phyloP scores from a whole-genome alignment of 35 echinoderm and acorn worm genomes.

The Heliocidaris erythrogramma region DNA sequence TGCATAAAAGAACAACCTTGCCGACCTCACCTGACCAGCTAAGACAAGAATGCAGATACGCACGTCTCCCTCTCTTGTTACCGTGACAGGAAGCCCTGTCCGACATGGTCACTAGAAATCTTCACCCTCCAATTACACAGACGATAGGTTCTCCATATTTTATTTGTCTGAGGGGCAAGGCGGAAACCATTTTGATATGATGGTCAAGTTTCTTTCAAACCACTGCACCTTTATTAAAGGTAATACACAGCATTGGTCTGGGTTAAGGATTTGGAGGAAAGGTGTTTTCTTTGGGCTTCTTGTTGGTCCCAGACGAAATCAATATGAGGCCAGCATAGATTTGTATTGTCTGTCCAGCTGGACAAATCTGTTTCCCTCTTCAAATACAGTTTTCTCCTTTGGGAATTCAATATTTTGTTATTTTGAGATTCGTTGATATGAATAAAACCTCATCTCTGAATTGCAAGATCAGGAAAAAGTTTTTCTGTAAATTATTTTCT shows the following conservation, averaged over 20 bases:
- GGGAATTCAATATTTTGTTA: too few relatives aligned
- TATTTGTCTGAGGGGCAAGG: neutral
- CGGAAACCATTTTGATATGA: neutral
- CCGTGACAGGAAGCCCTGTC: neutral
- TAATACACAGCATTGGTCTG: neutral
- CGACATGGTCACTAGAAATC: neutral
- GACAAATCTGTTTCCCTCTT: too few relatives aligned
- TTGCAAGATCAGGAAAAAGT: too few relatives aligned
- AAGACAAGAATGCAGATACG: neutral
- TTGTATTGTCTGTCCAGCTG: neutral
- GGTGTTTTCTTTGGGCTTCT: neutral
- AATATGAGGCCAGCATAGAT: neutral
- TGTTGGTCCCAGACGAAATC: neutral
- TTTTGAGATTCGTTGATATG: too few relatives aligned
- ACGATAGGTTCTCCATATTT: neutral
- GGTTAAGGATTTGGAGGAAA: neutral
- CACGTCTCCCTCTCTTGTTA: slow-evolving; percentile 8
- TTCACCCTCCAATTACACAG: neutral
- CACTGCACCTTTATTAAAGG: neutral
- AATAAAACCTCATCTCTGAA: too few relatives aligned
- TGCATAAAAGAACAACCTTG: slow-evolving; percentile 16
- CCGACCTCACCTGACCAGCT: neutral
- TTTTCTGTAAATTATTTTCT: too few relatives aligned
- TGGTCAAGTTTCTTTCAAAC: neutral
- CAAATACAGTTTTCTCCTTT: too few relatives aligned